These are phyloP conservation scores for Sebastes diaconus DNA, from an alignment of 2,797 vertebrate species.

Conservation along the genomic window DNA sequence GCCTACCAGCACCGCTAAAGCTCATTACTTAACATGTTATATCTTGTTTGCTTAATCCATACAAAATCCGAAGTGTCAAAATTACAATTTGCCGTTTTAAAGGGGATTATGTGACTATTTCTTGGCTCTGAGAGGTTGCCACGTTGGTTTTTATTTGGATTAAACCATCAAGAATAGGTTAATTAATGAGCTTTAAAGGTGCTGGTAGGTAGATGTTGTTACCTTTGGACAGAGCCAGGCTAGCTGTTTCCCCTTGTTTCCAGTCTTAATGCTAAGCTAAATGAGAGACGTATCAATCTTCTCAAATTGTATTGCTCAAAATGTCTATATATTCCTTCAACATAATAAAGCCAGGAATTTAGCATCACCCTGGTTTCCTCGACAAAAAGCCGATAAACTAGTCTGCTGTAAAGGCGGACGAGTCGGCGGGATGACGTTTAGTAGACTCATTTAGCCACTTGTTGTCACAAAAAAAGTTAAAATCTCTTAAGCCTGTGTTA, in stretches of 20 bases:
- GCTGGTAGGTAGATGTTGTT: not conserved
- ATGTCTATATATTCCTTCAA: not conserved
- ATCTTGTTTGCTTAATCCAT: not conserved
- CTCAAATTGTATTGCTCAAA: not conserved
- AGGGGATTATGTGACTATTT: not conserved
- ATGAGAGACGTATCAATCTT: not conserved
- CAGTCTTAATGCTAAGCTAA: not conserved
- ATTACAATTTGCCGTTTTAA: not conserved
- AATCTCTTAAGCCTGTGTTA: too few species aligned
- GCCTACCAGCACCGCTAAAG: not conserved
- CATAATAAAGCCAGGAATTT: not conserved
- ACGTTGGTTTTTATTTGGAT: not conserved
- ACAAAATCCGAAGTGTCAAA: not conserved
- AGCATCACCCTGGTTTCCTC: too few species aligned
- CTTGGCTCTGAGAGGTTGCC: too few species aligned
- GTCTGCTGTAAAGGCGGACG: too few species aligned
- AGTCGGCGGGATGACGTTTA: too few species aligned
- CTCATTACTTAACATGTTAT: rapidly evolving
- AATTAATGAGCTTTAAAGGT: not conserved
- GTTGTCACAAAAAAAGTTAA: too few species aligned
- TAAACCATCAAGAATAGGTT: not conserved
- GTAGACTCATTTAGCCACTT: too few species aligned
- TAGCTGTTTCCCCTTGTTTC: not conserved
- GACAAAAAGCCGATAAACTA: too few species aligned
- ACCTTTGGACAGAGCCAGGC: not conserved